These are phyloP conservation scores for Cyprinodon tularosa DNA, from an alignment of 2,113 vertebrate genomes.

Conservation along the genomic window DNA sequence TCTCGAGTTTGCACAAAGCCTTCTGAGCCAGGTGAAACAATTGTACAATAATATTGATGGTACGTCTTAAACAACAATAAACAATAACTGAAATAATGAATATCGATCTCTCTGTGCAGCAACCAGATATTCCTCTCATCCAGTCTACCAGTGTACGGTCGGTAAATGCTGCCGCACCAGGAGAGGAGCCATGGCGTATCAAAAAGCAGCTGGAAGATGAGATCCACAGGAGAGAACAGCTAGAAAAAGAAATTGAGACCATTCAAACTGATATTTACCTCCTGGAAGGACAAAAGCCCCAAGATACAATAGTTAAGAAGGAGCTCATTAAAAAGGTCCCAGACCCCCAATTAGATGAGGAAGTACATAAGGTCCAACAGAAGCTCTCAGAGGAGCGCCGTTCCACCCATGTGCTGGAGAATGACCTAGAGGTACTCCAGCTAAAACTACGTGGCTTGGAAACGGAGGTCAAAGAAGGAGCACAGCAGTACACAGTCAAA, in stretches of 20 bases:
- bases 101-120: constrained; percentile 72
- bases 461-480: constrained; percentile 85
- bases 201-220: constrained; percentile 92
- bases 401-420: constrained; percentile 85
- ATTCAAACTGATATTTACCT: constrained; percentile 88
- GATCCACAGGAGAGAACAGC: constrained; percentile 86
- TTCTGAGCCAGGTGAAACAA: constrained; percentile 88
- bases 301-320: constrained; percentile 88
- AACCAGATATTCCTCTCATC: constrained; percentile 80
- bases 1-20: constrained; percentile 89
- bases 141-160: constrained; percentile 72
- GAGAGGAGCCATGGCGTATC: constrained; percentile 87
- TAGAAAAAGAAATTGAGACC: constrained; percentile 86
- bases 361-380: constrained; percentile 86
- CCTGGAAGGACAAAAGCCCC: constrained; percentile 88
- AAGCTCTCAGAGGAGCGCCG: constrained; percentile 89
- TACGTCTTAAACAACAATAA: background rate
- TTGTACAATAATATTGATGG: background rate
- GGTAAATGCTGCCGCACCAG: constrained; percentile 58
- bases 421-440: constrained; percentile 86
- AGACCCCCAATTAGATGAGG: constrained; percentile 91
- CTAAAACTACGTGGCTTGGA: constrained; percentile 83
- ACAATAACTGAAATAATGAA: background rate
- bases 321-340: constrained; percentile 92
- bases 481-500: constrained; percentile 93